phyloP scores from a whole-genome alignment of 2,113 vertebrate species.

The human (Homo sapiens) region GRCh38 chr15:48805501-48806000 shows the following conservation, averaged over 20 bases:
- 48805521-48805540: not conserved
- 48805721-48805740: not conserved
- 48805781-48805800: not conserved
- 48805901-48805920: not conserved
- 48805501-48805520: not conserved
- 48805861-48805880: not conserved
- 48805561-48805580: constrained; percentile 89
- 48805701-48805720: not conserved
- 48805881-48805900: not conserved
- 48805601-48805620: constrained; percentile 85
- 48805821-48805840: not conserved
- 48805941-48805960: not conserved
- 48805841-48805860: not conserved
- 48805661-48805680: not conserved
- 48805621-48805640: constrained; percentile 87
- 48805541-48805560: not conserved
- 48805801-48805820: not conserved
- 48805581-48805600: constrained; percentile 88
- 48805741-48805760: not conserved
- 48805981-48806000: not conserved
- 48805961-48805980: not conserved
- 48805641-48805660: constrained; percentile 84
- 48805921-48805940: not conserved
- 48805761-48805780: not conserved
- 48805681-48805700: not conserved